Percentiles rank a stretch among this genome's conserved stretches.
phyloP scores from a whole-genome alignment of 2,797 vertebrate genomes.

The Emydoidea blandingii region DNA sequence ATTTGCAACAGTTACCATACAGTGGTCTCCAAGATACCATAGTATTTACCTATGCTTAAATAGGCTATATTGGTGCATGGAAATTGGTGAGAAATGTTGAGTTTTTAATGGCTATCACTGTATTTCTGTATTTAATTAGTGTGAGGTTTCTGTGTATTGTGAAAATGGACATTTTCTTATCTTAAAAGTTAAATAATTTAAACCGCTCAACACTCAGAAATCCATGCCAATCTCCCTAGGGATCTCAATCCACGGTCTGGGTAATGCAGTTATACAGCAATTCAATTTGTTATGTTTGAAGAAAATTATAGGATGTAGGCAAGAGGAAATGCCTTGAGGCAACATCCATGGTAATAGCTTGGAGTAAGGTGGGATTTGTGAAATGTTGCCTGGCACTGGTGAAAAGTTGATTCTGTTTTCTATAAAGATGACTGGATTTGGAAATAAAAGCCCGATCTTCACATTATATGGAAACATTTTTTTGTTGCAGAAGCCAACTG shows the following conservation, averaged over 20 bases:
- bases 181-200: not conserved
- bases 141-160: not conserved
- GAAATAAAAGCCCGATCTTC: slow-evolving; percentile 2
- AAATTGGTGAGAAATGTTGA: not conserved
- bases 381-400: not conserved
- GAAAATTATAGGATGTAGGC: not conserved
- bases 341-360: not conserved
- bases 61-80: accelerated
- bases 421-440: slow-evolving; percentile 5
- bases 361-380: not conserved
- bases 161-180: not conserved
- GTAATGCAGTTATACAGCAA: slow-evolving; percentile 22
- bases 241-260: not conserved
- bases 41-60: not conserved
- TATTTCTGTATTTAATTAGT: not conserved
- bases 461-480: not conserved
- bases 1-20: not conserved
- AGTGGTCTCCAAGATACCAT: not conserved
- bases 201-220: not conserved
- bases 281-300: not conserved
- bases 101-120: not conserved
- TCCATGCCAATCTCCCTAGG: not conserved
- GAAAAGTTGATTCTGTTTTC: slow-evolving; percentile 24
- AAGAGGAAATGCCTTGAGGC: slow-evolving; percentile 12
- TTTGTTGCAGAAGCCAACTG: not conserved